These are phyloP conservation scores for Agonopterix heracliana DNA, from an alignment of 2,888 invertebrate species.

Conservation along the genomic window DNA sequence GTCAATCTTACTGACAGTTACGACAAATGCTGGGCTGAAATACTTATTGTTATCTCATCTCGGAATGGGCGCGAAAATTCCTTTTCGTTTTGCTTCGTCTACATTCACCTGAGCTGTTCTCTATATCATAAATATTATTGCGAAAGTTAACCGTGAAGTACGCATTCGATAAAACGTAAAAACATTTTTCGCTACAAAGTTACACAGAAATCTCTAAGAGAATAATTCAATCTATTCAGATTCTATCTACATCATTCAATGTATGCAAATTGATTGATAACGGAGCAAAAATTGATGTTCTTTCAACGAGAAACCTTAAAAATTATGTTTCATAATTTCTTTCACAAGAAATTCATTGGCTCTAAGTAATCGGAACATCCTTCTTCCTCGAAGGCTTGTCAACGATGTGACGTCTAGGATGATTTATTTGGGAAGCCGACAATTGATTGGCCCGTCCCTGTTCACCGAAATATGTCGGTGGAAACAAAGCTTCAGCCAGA, in stretches of 20 bases:
- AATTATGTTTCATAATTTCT: not conserved
- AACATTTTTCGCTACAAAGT: too few species aligned
- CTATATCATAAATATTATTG: too few species aligned
- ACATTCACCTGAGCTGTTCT: too few species aligned
- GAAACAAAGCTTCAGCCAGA: conserved; percentile 32
- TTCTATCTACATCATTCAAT: too few species aligned
- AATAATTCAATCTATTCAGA: too few species aligned
- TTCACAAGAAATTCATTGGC: conserved; percentile 27
- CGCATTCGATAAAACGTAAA: too few species aligned
- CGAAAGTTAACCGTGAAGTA: too few species aligned
- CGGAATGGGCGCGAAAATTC: not conserved
- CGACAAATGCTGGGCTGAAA: conserved; percentile 1
- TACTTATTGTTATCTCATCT: not conserved
- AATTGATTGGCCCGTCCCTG: conserved; percentile 56
- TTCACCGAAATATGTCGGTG: conserved; percentile 47
- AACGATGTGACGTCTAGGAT: conserved; percentile 44
- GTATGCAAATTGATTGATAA: too few species aligned
- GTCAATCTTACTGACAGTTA: conserved; percentile 7
- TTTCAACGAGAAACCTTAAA: too few species aligned
- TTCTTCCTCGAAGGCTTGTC: conserved; percentile 19
- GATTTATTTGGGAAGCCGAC: conserved; percentile 60
- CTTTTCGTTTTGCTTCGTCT: too few species aligned
- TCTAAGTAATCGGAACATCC: conserved; percentile 38
- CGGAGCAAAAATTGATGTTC: too few species aligned
- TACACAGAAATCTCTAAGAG: too few species aligned